Conservation (phyloP, 2,113 vertebrate species). For the Epinephelus lanceolatus region DNA sequence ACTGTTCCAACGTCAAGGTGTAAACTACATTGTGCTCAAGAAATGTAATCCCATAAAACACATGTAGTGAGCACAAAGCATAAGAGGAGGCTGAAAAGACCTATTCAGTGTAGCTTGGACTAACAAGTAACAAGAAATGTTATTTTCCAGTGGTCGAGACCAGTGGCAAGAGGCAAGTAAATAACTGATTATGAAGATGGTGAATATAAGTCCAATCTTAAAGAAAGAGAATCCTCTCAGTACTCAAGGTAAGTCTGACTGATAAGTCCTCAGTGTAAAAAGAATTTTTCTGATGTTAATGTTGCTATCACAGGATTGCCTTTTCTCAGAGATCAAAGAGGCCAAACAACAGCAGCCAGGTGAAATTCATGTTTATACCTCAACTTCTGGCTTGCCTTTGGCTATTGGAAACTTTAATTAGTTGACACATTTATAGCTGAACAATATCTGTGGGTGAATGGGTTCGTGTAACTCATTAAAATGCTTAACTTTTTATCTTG, state of each 20-base stretch:
- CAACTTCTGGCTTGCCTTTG: not conserved
- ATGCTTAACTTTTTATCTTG: not conserved
- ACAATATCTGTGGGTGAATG: not conserved
- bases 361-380: not conserved
- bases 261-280: not conserved
- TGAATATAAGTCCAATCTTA: not conserved
- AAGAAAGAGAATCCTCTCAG: conserved; percentile 3
- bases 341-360: not conserved
- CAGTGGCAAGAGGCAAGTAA: not conserved
- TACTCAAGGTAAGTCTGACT: conserved; percentile 1
- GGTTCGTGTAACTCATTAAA: not conserved
- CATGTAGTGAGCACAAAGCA: not conserved
- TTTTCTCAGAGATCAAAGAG: not conserved
- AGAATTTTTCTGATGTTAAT: conserved; percentile 8
- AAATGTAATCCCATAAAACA: not conserved
- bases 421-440: not conserved
- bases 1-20: not conserved
- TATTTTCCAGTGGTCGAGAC: not conserved
- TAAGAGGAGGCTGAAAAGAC: not conserved
- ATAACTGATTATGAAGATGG: conserved; percentile 6
- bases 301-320: not conserved
- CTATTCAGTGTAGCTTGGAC: not conserved
- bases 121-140: conserved; percentile 2
- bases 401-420: not conserved
- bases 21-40: not conserved